phyloP scores from a whole-genome alignment of 2,113 vertebrate species.

The Chaetorhynchus papuensis region DNA sequence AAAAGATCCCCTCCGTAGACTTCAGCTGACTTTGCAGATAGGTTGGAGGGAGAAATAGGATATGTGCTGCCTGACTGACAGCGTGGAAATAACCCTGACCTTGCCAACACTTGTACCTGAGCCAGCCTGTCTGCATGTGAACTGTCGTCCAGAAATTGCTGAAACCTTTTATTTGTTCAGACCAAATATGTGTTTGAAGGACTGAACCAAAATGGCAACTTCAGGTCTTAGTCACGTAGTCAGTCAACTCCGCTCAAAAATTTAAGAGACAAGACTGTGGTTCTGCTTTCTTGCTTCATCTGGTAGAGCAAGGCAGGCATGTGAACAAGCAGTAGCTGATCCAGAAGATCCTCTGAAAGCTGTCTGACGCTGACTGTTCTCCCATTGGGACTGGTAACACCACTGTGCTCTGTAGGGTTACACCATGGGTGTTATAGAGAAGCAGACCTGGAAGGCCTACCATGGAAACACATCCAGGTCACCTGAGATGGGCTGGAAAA shows the following conservation, averaged over 20 bases:
- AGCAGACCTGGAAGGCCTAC: too few species aligned
- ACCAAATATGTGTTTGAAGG: neutral
- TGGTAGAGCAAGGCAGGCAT: fast-evolving
- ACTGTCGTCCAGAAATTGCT: neutral
- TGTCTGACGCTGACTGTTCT: neutral
- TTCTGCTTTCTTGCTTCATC: neutral
- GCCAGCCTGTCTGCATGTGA: neutral
- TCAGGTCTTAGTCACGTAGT: neutral
- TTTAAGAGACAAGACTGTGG: neutral
- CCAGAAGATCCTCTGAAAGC: neutral
- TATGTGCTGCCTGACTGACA: neutral
- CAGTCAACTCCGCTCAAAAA: neutral
- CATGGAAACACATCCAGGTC: too few species aligned
- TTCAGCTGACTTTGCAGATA: neutral
- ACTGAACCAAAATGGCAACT: neutral
- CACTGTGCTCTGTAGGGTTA: too few species aligned
- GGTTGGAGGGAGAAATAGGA: neutral
- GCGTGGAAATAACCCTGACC: neutral
- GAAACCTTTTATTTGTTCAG: neutral
- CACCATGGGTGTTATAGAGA: too few species aligned
- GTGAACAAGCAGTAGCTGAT: neutral
- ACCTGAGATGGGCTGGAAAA: too few species aligned
- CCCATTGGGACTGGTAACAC: neutral
- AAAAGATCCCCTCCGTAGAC: neutral
- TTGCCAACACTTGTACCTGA: neutral